These are phyloP conservation scores for Heteromormyrus szaboi DNA, from an alignment of 2,797 vertebrate genomes.

Conservation along the genomic window DNA sequence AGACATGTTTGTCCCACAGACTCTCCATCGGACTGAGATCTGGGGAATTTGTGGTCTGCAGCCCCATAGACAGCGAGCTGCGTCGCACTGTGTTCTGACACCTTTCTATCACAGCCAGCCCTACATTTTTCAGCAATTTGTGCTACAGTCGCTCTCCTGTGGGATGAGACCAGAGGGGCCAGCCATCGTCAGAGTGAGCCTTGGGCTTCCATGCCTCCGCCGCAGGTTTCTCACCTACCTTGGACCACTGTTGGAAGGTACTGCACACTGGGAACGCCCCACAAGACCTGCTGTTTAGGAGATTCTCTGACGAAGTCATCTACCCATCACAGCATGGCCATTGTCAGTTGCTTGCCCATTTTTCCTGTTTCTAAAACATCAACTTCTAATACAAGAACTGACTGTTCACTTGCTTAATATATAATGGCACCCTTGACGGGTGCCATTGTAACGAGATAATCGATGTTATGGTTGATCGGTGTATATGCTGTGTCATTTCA, in stretches of 20 bases:
- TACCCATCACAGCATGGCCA: not conserved
- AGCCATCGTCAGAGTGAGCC: not conserved
- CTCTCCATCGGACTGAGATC: not conserved
- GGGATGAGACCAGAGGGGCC: not conserved
- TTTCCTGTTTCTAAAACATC: not conserved
- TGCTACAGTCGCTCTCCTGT: not conserved
- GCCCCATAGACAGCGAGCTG: not conserved
- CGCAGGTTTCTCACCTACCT: not conserved
- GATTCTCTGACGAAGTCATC: not conserved
- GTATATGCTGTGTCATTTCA: not conserved
- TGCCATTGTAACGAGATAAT: not conserved
- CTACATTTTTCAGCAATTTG: not conserved
- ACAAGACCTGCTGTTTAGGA: not conserved
- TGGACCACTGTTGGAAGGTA: not conserved
- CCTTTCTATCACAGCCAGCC: not conserved
- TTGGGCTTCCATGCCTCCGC: not conserved
- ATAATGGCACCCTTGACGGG: not conserved
- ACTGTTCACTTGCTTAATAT: not conserved
- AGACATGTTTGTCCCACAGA: not conserved
- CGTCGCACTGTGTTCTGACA: not conserved
- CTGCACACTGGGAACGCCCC: not conserved
- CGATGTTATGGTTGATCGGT: not conserved
- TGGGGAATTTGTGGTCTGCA: not conserved
- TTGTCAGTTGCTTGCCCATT: not conserved
- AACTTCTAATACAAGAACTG: not conserved